These are phyloP conservation scores for Epinephelus lanceolatus DNA, from an alignment of 2,113 vertebrate genomes.

Conservation along the genomic window DNA sequence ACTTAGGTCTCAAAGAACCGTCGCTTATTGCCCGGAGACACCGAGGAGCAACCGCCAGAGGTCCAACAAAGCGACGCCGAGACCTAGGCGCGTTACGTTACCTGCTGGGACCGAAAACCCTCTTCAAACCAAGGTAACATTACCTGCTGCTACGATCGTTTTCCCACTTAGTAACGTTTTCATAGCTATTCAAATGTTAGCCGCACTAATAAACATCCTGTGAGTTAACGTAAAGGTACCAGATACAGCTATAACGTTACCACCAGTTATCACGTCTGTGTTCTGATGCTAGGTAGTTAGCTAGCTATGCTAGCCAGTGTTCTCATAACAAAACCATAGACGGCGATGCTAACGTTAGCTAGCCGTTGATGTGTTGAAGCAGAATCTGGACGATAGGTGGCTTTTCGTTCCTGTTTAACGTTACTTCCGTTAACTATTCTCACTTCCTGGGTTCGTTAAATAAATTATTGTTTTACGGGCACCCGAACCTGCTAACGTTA, in stretches of 20 bases:
- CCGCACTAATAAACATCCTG: accelerated
- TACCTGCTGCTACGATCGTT: neutral
- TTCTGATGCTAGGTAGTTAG: neutral
- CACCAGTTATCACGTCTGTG: neutral
- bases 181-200: too few species aligned
- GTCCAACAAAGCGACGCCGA: slow-evolving; percentile 39
- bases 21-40: slow-evolving; percentile 9
- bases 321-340: neutral
- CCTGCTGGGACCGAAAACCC: slow-evolving; percentile 20
- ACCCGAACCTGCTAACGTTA: neutral
- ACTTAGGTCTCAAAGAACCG: slow-evolving; percentile 69
- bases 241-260: too few species aligned
- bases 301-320: neutral
- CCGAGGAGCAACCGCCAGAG: slow-evolving; percentile 31
- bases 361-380: slow-evolving; percentile 6
- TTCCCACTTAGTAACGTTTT: accelerated
- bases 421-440: neutral
- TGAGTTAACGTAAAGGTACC: neutral
- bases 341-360: slow-evolving; percentile 11
- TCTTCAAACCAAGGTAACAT: slow-evolving; percentile 45
- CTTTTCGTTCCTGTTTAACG: neutral
- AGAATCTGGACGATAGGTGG: neutral
- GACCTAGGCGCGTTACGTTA: slow-evolving; percentile 1
- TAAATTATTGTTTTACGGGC: neutral
- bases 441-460: neutral